Percentiles rank a stretch among this genome's conserved stretches.
Conservation (phyloP, 2,888 invertebrate species). For the Drosophila niveifrons region DNA sequence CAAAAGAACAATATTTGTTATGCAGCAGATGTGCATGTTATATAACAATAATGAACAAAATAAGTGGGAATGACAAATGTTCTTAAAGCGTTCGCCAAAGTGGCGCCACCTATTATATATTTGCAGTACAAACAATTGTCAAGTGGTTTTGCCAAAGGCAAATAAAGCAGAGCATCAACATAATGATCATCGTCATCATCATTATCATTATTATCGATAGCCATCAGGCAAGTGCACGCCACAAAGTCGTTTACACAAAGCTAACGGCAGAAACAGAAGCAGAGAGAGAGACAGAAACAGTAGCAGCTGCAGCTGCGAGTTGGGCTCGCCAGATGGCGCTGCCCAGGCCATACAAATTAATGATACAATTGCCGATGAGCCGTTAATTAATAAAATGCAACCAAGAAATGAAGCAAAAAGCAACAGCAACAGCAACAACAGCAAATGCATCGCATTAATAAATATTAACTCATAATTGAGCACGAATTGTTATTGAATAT, state of each 20-base stretch:
- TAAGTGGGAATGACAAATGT: conserved; percentile 19
- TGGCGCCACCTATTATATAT: conserved; percentile 59
- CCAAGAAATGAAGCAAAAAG: conserved; percentile 27
- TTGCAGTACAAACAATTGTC: conserved; percentile 36
- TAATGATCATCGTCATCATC: conserved; percentile 27
- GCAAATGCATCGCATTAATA: conserved; percentile 63
- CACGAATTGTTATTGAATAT: conserved; percentile 47
- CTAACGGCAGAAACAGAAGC: conserved; percentile 18
- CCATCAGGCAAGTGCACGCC: conserved; percentile 45
- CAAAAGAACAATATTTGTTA: neutral
- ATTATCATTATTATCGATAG: conserved; percentile 36
- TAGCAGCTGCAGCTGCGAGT: conserved; percentile 34
- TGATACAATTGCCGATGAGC: conserved; percentile 59
- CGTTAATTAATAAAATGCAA: conserved; percentile 62
- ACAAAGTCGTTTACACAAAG: conserved; percentile 65
- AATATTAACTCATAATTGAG: conserved; percentile 75
- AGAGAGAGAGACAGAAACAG: neutral
- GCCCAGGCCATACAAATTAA: conserved; percentile 42
- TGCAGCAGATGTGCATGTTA: neutral
- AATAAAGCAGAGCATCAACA: conserved; percentile 30
- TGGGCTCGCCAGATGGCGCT: conserved; percentile 63
- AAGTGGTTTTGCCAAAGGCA: conserved; percentile 42
- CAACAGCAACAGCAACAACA: no score
- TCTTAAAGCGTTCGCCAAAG: conserved; percentile 35
- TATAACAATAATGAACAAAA: conserved; percentile 10